Conservation (phyloP, 2,797 vertebrate genomes). For the Propithecus perrieri region DNA sequence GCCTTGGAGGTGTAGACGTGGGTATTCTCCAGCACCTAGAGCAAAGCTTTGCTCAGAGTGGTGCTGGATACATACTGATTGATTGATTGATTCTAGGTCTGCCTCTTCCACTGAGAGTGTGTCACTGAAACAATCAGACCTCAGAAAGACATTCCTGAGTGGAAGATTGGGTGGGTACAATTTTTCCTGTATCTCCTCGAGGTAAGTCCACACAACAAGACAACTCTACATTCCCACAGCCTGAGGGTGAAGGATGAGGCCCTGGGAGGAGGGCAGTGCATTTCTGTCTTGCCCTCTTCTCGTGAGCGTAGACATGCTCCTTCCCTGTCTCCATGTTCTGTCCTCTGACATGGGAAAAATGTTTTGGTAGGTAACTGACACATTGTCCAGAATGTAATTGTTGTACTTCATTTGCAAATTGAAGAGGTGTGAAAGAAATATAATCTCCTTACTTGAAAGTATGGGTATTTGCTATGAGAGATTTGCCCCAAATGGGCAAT, state of each 20-base stretch:
- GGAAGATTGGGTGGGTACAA: not conserved
- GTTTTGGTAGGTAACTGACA: not conserved
- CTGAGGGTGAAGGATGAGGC: not conserved
- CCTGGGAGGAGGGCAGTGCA: not conserved
- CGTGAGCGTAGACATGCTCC: not conserved
- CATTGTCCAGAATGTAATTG: not conserved
- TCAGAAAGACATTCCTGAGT: not conserved
- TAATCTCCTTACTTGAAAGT: not conserved
- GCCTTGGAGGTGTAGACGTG: not conserved
- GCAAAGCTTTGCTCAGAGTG: not conserved
- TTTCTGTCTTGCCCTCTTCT: not conserved
- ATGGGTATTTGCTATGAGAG: not conserved
- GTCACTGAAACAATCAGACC: not conserved
- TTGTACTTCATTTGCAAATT: not conserved
- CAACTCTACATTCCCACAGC: not conserved
- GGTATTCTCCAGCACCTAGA: not conserved
- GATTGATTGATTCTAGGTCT: not conserved
- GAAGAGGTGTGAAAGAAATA: conserved; percentile 17
- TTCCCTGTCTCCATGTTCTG: not conserved
- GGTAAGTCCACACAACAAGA: not conserved
- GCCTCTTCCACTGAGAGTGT: not conserved
- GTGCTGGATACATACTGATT: not conserved
- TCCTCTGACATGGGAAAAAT: not conserved
- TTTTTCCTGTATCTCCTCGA: not conserved
- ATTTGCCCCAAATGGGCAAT: not conserved